phyloP scores from a whole-genome alignment of 2,113 vertebrate genomes.

The Brachypodius melanocephalos region DNA sequence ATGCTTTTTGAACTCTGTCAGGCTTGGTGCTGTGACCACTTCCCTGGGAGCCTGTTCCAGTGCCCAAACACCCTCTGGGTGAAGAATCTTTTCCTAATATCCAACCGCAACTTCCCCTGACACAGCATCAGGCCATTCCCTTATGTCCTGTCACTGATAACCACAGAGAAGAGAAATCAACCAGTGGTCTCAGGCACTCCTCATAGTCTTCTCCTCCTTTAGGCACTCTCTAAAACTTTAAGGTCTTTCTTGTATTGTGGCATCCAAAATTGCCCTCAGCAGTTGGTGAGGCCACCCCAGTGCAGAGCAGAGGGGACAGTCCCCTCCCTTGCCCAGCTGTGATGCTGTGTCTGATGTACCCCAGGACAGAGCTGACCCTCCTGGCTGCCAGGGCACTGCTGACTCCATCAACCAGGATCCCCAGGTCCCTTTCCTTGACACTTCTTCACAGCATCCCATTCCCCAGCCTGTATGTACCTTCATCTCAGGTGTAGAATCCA shows the following conservation, averaged over 20 bases:
- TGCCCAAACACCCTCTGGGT: neutral
- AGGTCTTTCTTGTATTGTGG: neutral
- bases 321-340: accelerated
- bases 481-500: neutral
- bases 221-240: neutral
- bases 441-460: neutral
- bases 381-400: neutral
- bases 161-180: neutral
- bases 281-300: accelerated
- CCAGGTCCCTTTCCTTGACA: accelerated
- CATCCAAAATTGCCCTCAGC: neutral
- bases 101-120: neutral
- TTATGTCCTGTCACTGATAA: neutral
- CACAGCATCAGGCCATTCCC: neutral
- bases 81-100: neutral
- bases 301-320: neutral
- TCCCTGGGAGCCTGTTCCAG: neutral
- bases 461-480: neutral
- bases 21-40: neutral
- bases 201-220: neutral
- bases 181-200: neutral
- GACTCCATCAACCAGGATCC: too few species aligned
- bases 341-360: accelerated
- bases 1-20: neutral
- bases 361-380: accelerated